These are phyloP conservation scores for Rhincodon typus DNA, from an alignment of 2,797 vertebrate species.

Conservation along the genomic window DNA sequence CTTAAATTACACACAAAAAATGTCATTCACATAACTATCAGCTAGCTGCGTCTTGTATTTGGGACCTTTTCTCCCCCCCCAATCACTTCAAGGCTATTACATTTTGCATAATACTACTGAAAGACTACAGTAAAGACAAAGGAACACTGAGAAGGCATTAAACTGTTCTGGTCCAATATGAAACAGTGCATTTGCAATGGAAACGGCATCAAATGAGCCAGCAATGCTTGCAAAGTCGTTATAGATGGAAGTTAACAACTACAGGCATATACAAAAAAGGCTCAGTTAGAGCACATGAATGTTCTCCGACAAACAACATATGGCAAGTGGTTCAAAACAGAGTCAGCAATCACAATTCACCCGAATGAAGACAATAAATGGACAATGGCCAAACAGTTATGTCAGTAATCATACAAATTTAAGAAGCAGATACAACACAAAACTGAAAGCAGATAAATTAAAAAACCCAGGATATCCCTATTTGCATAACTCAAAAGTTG, in stretches of 20 bases:
- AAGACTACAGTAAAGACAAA: not conserved
- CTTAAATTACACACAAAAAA: not conserved
- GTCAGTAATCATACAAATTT: not conserved
- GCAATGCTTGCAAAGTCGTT: not conserved
- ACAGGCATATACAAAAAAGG: not conserved
- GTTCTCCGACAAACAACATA: not conserved
- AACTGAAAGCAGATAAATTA: not conserved
- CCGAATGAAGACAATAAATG: not conserved
- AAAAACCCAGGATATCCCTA: not conserved
- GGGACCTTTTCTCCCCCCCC: not conserved
- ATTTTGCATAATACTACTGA: not conserved
- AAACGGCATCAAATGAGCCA: not conserved
- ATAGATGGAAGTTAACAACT: not conserved
- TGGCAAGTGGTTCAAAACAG: not conserved
- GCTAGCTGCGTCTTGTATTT: not conserved
- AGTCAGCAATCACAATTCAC: not conserved
- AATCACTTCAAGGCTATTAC: not conserved
- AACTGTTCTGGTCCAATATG: not conserved
- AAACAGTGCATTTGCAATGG: not conserved
- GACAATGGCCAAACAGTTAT: not conserved
- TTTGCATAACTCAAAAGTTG: not conserved
- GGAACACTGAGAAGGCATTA: not conserved
- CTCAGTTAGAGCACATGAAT: not conserved
- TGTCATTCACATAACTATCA: not conserved
- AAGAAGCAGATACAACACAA: not conserved